phyloP scores from a whole-genome alignment of 1,140 invertebrate species.

The Plectrocnemia conspersa region DNA sequence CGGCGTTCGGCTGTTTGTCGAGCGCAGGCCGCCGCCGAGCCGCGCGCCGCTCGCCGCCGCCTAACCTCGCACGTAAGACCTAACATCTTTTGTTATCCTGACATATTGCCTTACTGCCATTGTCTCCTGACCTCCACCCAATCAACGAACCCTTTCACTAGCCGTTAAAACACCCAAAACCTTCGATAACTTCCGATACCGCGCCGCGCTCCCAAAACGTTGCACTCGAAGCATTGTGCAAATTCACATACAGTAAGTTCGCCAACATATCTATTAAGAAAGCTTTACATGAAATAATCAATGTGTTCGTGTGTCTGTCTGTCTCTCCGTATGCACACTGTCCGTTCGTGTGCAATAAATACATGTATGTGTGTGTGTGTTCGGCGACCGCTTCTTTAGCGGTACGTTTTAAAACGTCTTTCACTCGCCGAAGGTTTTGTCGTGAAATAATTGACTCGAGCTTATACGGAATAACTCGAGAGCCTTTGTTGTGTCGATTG shows the following conservation, averaged over 20 bases:
- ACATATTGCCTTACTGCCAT: neutral
- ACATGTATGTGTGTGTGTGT: no score
- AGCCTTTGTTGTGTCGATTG: constrained; percentile 35
- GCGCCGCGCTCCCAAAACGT: neutral
- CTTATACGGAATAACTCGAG: constrained; percentile 5
- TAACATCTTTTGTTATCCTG: neutral
- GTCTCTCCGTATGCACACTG: no score
- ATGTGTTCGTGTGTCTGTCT: no score
- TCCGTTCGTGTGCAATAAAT: no score
- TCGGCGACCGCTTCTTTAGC: neutral
- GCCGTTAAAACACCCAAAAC: no score
- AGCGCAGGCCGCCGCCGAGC: constrained; percentile 23
- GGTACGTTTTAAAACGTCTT: constrained; percentile 1
- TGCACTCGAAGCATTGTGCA: constrained; percentile 16
- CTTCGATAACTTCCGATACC: neutral
- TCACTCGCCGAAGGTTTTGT: constrained; percentile 8
- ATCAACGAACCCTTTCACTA: neutral
- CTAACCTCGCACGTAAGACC: constrained; percentile 4
- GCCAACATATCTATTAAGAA: no score
- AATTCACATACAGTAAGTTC: no score
- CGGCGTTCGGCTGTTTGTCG: constrained; percentile 27
- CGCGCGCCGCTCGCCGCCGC: constrained; percentile 6
- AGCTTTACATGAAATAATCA: no score
- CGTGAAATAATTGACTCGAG: constrained; percentile 21
- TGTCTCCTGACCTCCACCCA: neutral